Percentiles rank a stretch among this genome's conserved stretches.
Evolutionary conservation across 2,113 vertebrate species (phyloP).

Genomic region (Xenus cinereus): DNA sequence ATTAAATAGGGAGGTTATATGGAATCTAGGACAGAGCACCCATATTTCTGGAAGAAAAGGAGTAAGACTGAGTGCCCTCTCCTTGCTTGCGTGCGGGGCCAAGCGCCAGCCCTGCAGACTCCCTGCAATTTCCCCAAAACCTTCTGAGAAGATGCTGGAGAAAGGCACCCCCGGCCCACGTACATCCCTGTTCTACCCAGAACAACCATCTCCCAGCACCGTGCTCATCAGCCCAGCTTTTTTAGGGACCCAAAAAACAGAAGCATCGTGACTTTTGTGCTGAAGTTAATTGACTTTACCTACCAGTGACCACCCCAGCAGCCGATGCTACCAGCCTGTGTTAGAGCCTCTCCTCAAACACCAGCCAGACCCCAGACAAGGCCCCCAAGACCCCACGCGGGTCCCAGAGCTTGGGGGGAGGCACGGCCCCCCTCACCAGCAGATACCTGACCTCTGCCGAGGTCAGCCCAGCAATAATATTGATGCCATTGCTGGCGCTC

Average conservation of each 20-base stretch:
- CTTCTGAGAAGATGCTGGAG: background rate
- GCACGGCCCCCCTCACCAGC: background rate
- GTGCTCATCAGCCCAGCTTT: background rate
- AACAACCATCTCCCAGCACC: accelerated
- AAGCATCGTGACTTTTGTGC: too few relatives aligned
- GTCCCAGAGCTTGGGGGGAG: background rate
- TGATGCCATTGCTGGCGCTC: background rate
- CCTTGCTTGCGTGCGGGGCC: accelerated
- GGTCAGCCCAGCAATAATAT: background rate
- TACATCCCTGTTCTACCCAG: background rate
- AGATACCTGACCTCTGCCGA: too few relatives aligned
- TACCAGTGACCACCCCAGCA: background rate
- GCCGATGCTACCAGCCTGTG: accelerated
- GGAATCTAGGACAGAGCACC: background rate
- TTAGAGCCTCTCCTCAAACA: background rate
- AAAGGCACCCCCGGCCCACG: accelerated
- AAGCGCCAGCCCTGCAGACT: too few relatives aligned
- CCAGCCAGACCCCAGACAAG: background rate
- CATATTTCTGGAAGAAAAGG: background rate
- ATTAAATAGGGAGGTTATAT: accelerated
- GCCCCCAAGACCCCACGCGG: accelerated
- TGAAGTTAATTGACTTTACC: background rate
- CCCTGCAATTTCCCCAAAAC: background rate
- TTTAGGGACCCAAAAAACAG: background rate
- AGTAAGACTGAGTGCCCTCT: background rate